Evolutionary conservation across 2,888 invertebrate species (phyloP), one percentile per base, ranked within the genome.

Genomic region (Gasteruption jaculator): DNA sequence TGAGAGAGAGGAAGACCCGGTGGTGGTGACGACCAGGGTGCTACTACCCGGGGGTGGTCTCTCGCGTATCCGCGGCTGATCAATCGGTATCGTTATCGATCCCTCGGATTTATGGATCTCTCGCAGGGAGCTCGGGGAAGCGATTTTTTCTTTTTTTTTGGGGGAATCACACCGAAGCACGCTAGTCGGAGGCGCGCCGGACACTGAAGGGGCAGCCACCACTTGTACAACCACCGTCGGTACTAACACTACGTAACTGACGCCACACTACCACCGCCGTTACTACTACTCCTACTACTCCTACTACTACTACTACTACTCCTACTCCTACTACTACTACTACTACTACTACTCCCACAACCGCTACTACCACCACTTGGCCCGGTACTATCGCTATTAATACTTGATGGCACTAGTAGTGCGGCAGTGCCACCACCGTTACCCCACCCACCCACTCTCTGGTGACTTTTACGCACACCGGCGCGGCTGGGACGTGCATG

Each of bases 121-220:
- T n/a, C n/a, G n/a, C n/a, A n/a, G n/a, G 45, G 49, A 56, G 51
- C 56, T 55, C 55, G 32, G 41, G 32, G 16, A 45, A 50, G 50
- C 54, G 49, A 55, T n/a, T n/a, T n/a, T n/a, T n/a, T n/a, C n/a
- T n/a, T n/a, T n/a, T n/a, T 50, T 46, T 26, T 48, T 41, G 24
- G 38, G 40, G 10, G 19, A 18, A 38, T 21, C 43, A 43, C 46
- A 41, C 58, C 69, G 69, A 69, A 63, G 67, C 69, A 68, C 68
- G 68, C 70, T 67, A 63, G 58, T 65, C 67, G 69, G 65, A 69
- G 68, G 67, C 70, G 69, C 69, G 66, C 70, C 65, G 66, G 66
- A 68, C 68, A 68, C 70, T 68, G 70, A 70, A 68, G n/a, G 66
- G 65, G 65, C 64, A 68, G 64, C 67, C 65, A 66, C 68, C 65